Conservation (phyloP, 2,113 vertebrate species). For the Centrocercus urophasianus region DNA sequence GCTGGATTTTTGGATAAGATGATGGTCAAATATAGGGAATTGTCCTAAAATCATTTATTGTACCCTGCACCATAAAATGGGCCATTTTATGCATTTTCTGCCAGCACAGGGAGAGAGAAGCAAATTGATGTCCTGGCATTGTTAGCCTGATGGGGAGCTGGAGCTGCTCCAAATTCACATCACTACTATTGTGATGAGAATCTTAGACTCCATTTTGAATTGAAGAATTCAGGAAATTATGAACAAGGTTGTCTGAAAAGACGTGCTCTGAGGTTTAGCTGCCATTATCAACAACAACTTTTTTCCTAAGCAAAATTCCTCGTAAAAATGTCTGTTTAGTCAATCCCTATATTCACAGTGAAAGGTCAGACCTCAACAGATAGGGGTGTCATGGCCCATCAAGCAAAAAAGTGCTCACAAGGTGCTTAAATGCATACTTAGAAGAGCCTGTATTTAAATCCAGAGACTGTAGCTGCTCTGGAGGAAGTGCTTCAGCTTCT, state of each 20-base stretch:
- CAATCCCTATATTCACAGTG: not conserved
- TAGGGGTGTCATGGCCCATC: not conserved
- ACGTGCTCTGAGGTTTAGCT: not conserved
- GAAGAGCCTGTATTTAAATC: not conserved
- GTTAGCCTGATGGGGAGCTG: not conserved
- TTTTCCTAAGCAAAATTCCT: not conserved
- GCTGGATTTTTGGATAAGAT: not conserved
- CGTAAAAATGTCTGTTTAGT: not conserved
- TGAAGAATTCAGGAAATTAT: not conserved
- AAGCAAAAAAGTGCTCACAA: not conserved
- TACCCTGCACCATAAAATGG: not conserved
- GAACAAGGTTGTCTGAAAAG: not conserved
- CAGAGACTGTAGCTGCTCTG: not conserved
- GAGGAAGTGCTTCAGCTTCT: not conserved
- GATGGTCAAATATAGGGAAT: not conserved
- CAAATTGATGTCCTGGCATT: not conserved
- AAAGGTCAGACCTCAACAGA: not conserved
- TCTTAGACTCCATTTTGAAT: not conserved
- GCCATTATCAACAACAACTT: not conserved
- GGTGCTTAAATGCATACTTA: not conserved
- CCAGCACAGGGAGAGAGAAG: not conserved
- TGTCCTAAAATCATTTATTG: not conserved
- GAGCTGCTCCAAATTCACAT: not conserved
- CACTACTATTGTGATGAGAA: not conserved
- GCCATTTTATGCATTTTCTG: not conserved